Percentiles rank a stretch among this genome's conserved stretches.
Evolutionary conservation across 2,113 vertebrate species (phyloP).

Genomic region (Eira barbara): DNA sequence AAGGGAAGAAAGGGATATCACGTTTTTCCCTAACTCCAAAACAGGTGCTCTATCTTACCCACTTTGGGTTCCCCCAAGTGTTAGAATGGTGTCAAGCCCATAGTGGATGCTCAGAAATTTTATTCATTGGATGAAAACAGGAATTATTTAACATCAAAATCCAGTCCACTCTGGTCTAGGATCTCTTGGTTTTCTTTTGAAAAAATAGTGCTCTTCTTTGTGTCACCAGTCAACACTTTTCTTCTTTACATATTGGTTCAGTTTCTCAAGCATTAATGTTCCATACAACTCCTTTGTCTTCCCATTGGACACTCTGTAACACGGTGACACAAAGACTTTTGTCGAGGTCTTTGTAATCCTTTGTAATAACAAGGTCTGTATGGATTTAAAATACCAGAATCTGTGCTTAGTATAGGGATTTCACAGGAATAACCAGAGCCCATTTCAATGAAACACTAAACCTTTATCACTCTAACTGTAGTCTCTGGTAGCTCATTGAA

Average conservation of each 20-base stretch:
- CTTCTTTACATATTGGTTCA: constrained; percentile 17
- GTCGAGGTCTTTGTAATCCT: constrained; percentile 29
- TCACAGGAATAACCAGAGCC: background rate
- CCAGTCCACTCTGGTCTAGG: background rate
- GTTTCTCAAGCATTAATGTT: constrained; percentile 38
- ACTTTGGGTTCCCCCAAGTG: background rate
- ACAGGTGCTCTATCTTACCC: background rate
- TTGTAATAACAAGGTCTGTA: constrained; percentile 21
- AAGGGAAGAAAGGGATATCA: background rate
- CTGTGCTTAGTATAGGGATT: constrained; percentile 15
- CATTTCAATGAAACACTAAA: constrained; percentile 7
- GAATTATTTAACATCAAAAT: constrained; percentile 54
- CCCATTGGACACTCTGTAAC: background rate
- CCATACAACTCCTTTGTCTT: constrained; percentile 35
- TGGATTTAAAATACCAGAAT: constrained; percentile 33
- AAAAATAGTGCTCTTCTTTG: background rate
- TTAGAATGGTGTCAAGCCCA: background rate
- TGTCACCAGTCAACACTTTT: constrained; percentile 50
- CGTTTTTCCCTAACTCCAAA: background rate
- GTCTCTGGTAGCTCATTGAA: background rate
- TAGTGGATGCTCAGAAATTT: background rate
- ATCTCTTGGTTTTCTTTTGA: constrained; percentile 6
- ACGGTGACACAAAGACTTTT: constrained; percentile 53
- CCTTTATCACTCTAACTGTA: background rate
- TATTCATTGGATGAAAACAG: background rate